phyloP scores from a whole-genome alignment of 2,888 invertebrate genomes.

The Gasteruption jaculator region DNA sequence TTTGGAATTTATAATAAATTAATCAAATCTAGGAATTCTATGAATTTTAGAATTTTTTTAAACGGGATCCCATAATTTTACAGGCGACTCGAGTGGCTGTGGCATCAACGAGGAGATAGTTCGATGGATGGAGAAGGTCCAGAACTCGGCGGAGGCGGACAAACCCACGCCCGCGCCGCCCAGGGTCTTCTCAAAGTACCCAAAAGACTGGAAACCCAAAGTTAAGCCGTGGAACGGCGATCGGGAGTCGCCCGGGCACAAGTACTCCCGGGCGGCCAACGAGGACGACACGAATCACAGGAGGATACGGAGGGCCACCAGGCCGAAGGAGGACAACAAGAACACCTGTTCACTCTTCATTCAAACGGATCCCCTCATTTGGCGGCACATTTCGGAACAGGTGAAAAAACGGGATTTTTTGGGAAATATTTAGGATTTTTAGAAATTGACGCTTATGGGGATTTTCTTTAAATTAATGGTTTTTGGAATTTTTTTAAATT shows the following conservation, averaged over 20 bases:
- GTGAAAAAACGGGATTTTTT: too few species aligned
- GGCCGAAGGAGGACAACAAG: conserved; percentile 67
- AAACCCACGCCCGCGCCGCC: conserved; percentile 23
- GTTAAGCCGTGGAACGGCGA: conserved; percentile 34
- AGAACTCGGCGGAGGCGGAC: conserved; percentile 61
- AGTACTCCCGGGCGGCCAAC: conserved; percentile 77
- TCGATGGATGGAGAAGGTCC: conserved; percentile 90
- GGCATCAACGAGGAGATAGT: conserved; percentile 83
- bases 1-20: too few species aligned
- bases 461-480: too few species aligned
- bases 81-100: conserved; percentile 82
- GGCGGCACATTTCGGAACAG: conserved; percentile 87
- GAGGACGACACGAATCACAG: conserved; percentile 52
- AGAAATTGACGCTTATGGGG: too few species aligned
- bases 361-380: conserved; percentile 97
- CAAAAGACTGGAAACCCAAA: conserved; percentile 42
- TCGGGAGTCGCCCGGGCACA: conserved; percentile 60
- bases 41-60: too few species aligned
- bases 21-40: too few species aligned
- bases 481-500: too few species aligned
- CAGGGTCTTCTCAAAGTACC: conserved; percentile 55
- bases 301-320: conserved; percentile 57
- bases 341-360: conserved; percentile 94
- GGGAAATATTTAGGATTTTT: too few species aligned
- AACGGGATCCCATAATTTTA: conserved; percentile 11